Evolutionary conservation across 2,113 vertebrate species (phyloP), one percentile per base, ranked within the genome.

Genomic region (Megatriorchis doriae): DNA sequence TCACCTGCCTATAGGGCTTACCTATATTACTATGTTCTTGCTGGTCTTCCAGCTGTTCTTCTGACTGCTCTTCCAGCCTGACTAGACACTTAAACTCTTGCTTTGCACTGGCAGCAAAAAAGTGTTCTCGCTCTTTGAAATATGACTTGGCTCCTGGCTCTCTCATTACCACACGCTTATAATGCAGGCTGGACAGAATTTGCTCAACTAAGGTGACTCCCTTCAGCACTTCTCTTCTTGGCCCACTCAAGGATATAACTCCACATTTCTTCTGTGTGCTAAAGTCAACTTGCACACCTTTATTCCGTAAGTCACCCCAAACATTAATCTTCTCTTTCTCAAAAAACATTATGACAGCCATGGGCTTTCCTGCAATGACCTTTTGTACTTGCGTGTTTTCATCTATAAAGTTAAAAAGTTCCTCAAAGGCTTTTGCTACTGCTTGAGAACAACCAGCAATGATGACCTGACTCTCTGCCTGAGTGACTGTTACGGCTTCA

Each of bases 71-170:
- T 40, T 98, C 97, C 11, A 99, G 88, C 9, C 97, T 96, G 5
- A 99, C 66, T 58, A 98, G 50, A 91, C 99, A 99, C 13, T 81
- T 96, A 32, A 96, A 98, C 0, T 55, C 16, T 6, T 0, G 85
- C 58, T 81, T 98, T 3, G 82, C 68, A 18, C 45, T 55, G 8
- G 38, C 3, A 7, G 94, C 79, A 80, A 96, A 98, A 77, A 98
- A 81, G 1, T 4, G 5, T 81, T 93, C 94, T 71, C 98, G 97
- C 1, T 98, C 97, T 75, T 95, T 82, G 71, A 99, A 99, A 56
- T 97, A 97, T 1, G 97, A 97, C 71, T 97, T 98, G 32, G 96
- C 97, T 81, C 99, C 99, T 48, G 99, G 98, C 29, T 93, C 98
- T 52, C 14, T 42, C 4, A 99, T 81, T 43, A 29, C 29, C 13